A percentile compares a stretch with the other conserved stretches of the same genome.
Conservation (phyloP, 2,888 invertebrate genomes). For the Tridacna gigas region DNA sequence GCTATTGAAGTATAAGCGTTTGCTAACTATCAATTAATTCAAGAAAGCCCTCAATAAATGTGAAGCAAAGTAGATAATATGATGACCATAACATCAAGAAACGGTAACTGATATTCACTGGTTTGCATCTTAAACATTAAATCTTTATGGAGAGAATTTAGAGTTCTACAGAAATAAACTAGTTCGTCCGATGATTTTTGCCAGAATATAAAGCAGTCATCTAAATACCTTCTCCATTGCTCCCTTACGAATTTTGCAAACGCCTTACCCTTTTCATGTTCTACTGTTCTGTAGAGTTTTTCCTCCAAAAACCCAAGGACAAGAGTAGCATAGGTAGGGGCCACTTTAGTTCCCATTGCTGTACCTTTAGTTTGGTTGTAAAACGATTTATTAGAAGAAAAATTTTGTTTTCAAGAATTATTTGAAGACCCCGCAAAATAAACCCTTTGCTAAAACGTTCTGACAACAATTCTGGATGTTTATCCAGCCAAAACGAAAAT, state of each 20-base stretch:
- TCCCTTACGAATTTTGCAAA: not conserved
- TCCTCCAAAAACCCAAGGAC: not conserved
- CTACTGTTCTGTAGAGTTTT: not conserved
- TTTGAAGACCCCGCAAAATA: too few species aligned
- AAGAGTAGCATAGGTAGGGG: not conserved
- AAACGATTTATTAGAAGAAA: too few species aligned
- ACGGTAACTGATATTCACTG: not conserved
- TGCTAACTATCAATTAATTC: too few species aligned
- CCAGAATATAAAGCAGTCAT: constrained; percentile 8
- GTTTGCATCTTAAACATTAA: not conserved
- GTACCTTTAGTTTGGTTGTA: constrained; percentile 2
- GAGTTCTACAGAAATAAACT: not conserved
- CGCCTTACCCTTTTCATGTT: not conserved
- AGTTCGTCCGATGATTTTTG: not conserved
- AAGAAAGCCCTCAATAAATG: too few species aligned
- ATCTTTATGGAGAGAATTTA: not conserved
- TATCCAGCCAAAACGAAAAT: too few species aligned
- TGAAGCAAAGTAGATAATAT: too few species aligned
- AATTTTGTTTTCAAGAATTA: too few species aligned
- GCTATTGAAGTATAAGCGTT: too few species aligned
- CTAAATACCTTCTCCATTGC: not conserved
- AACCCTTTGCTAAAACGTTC: too few species aligned
- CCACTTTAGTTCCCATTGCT: not conserved
- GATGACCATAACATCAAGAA: not conserved
- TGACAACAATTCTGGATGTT: too few species aligned